These are phyloP conservation scores for Tetramorium bicarinatum DNA, from an alignment of 2,888 invertebrate genomes.

Conservation along the genomic window DNA sequence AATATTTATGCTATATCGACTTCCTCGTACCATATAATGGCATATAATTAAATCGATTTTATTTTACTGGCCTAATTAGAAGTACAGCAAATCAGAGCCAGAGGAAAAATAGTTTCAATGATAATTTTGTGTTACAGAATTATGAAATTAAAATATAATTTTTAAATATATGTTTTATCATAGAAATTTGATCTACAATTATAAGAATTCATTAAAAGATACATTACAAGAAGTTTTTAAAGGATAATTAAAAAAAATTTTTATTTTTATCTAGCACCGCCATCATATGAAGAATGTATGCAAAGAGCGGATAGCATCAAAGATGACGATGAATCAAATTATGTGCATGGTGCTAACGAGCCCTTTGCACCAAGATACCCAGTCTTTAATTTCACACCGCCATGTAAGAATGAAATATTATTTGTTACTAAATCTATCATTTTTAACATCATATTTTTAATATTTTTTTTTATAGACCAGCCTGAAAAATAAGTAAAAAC, in stretches of 20 bases:
- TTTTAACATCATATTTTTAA: constrained; percentile 7
- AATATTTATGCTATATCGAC: not conserved
- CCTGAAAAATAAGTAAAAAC: constrained; percentile 9
- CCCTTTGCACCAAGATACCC: constrained; percentile 67
- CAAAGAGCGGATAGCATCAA: constrained; percentile 56
- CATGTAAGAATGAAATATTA: constrained; percentile 50
- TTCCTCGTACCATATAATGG: not conserved
- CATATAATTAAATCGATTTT: not conserved
- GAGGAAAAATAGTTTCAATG: not conserved
- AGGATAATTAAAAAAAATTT: not conserved
- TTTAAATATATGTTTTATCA: not conserved
- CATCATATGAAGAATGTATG: constrained; percentile 71
- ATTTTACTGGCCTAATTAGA: not conserved
- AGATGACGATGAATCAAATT: constrained; percentile 63
- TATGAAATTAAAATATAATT: constrained; percentile 9
- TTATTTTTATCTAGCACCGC: constrained; percentile 65
- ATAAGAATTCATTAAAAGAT: not conserved
- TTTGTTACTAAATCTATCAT: not conserved
- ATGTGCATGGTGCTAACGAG: constrained; percentile 59
- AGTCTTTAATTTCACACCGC: constrained; percentile 60
- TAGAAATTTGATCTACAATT: not conserved
- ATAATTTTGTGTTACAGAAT: not conserved
- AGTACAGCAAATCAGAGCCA: not conserved
- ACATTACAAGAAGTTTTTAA: not conserved
- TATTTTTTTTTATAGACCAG: constrained; percentile 9